Percentiles rank a stretch among this genome's conserved stretches.
Conservation (phyloP, 2,888 invertebrate species). For the Drosophila cognata region DNA sequence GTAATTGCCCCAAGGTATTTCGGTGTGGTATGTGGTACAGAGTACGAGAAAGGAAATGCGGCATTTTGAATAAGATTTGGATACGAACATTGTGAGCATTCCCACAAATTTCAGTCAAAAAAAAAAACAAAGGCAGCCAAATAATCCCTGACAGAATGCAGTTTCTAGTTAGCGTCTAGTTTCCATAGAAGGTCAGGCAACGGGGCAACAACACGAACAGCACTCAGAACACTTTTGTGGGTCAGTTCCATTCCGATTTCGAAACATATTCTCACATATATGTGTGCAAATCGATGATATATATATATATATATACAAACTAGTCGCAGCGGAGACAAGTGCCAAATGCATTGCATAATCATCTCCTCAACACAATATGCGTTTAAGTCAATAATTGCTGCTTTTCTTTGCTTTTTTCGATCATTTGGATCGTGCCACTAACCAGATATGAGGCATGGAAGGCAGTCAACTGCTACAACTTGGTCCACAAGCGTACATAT, state of each 20-base stretch:
- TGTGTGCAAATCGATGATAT: constrained; percentile 1
- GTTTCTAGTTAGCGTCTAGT: constrained; percentile 35
- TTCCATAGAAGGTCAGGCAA: constrained; percentile 39
- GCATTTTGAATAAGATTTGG: background rate
- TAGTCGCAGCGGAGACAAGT: constrained; percentile 26
- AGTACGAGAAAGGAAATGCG: background rate
- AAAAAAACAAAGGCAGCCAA: constrained; percentile 43
- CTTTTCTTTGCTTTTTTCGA: too few species aligned
- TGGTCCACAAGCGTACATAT: background rate
- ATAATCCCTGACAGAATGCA: constrained; percentile 72
- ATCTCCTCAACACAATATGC: constrained; percentile 24
- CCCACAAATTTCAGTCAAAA: constrained; percentile 13
- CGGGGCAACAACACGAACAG: constrained; percentile 39
- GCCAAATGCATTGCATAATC: constrained; percentile 50
- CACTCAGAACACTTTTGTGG: constrained; percentile 25
- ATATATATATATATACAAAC: background rate
- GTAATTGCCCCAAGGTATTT: background rate
- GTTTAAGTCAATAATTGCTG: constrained; percentile 11
- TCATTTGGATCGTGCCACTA: constrained; percentile 27
- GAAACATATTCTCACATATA: constrained; percentile 72
- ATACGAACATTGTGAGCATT: constrained; percentile 22
- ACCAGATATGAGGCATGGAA: constrained; percentile 6
- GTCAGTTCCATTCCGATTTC: constrained; percentile 38
- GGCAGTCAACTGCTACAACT: background rate
- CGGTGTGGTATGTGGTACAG: background rate